Percentiles rank a stretch among this genome's conserved stretches.
Evolutionary conservation across 2,888 invertebrate species (phyloP).

Genomic region (Griposia aprilina): DNA sequence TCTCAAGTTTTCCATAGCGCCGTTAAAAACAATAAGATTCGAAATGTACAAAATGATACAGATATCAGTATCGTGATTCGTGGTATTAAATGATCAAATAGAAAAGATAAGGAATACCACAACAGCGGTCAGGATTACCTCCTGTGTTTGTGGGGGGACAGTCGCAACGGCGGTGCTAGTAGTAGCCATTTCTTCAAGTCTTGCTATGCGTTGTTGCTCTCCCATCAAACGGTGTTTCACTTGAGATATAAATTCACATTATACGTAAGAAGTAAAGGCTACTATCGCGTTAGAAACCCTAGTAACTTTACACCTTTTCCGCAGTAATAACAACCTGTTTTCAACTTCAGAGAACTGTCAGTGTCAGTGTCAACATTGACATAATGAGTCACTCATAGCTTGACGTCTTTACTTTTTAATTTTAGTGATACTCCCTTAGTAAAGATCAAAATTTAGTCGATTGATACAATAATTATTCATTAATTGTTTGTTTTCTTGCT

Average conservation of each 20-base stretch:
- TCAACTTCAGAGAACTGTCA: constrained; percentile 55
- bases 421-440: background rate
- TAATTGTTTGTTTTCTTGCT: background rate
- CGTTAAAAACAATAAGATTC: constrained; percentile 56
- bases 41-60: constrained; percentile 38
- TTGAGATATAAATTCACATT: constrained; percentile 73
- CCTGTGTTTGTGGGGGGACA: constrained; percentile 82
- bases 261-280: constrained; percentile 62
- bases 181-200: constrained; percentile 85
- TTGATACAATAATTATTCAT: background rate
- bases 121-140: constrained; percentile 76
- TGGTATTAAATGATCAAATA: constrained; percentile 77
- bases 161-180: constrained; percentile 87
- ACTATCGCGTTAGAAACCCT: constrained; percentile 36
- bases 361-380: constrained; percentile 36
- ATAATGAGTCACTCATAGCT: constrained; percentile 2
- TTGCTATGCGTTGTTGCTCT: constrained; percentile 75
- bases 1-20: constrained; percentile 69
- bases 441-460: background rate
- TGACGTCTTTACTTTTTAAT: constrained; percentile 18
- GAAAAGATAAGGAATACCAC: constrained; percentile 76
- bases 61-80: constrained; percentile 61
- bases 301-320: constrained; percentile 57
- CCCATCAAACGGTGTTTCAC: constrained; percentile 80
- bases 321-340: constrained; percentile 41